Conservation (phyloP, 2,113 vertebrate genomes). For the Chunga burmeisteri region DNA sequence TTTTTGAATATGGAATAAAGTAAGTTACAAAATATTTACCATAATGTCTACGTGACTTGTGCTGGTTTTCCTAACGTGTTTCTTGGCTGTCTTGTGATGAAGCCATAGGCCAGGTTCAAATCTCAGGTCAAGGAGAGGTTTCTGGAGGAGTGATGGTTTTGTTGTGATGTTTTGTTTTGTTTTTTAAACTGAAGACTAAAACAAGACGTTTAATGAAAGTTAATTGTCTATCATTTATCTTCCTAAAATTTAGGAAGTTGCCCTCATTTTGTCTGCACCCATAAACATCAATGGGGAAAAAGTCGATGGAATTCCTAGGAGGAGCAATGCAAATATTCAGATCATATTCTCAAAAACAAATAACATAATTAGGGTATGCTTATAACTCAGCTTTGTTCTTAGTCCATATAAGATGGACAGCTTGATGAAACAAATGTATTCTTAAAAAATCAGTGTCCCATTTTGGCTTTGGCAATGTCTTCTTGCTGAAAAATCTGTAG, state of each 20-base stretch:
- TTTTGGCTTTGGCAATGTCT: background rate
- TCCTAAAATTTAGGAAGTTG: background rate
- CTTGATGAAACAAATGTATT: background rate
- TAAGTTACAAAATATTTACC: background rate
- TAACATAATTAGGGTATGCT: background rate
- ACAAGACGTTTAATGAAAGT: background rate
- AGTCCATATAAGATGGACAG: fast-evolving
- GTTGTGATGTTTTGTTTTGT: background rate
- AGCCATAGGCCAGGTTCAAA: background rate
- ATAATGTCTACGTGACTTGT: background rate
- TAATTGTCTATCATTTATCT: background rate
- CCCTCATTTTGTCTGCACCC: background rate
- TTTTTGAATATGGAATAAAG: background rate
- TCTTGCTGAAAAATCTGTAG: background rate
- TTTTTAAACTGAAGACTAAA: background rate
- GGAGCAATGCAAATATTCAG: background rate
- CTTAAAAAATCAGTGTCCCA: background rate
- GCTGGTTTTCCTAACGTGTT: background rate
- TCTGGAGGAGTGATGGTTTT: background rate
- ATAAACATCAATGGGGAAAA: background rate
- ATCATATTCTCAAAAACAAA: background rate
- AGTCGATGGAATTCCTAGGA: background rate
- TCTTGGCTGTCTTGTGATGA: background rate
- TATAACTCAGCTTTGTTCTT: background rate
- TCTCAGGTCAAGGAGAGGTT: background rate